Conservation (phyloP, 2,888 invertebrate genomes). For the Mimachlamys varia region DNA sequence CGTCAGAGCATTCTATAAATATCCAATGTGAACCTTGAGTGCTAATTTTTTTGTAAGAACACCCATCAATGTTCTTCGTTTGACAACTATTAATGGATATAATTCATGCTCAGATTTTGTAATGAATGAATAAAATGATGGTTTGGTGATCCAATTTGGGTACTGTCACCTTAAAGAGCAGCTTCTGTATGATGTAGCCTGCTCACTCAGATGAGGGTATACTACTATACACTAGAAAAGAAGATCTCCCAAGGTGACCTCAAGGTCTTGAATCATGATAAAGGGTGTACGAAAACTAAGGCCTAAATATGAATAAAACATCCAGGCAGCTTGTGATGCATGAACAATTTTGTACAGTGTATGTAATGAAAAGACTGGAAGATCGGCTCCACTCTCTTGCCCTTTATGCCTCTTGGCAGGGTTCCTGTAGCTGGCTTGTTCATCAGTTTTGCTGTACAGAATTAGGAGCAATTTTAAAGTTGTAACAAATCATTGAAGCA, state of each 20-base stretch:
- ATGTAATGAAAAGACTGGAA: neutral
- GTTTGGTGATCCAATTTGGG: too few species aligned
- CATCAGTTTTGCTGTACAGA: neutral
- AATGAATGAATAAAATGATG: too few species aligned
- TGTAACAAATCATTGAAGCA: constrained; percentile 12
- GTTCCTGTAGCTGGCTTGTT: neutral
- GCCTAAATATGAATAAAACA: neutral
- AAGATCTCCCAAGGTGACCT: neutral
- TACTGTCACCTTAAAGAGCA: too few species aligned
- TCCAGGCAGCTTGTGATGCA: neutral
- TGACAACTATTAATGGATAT: too few species aligned
- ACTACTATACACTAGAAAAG: neutral
- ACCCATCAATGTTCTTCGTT: too few species aligned
- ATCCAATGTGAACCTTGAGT: too few species aligned
- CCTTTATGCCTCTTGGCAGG: neutral
- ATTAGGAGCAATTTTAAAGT: neutral
- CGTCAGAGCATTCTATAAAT: too few species aligned
- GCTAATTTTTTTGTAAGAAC: too few species aligned
- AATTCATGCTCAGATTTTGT: too few species aligned
- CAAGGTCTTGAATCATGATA: neutral
- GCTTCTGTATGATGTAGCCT: too few species aligned
- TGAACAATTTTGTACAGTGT: neutral
- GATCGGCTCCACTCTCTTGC: neutral
- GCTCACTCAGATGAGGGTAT: too few species aligned
- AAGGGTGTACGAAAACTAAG: neutral